Evolutionary conservation across 53 echinoderm and acorn worm species (phyloP), one percentile per base, ranked within the genome.

Genomic region (Paelopatides confundens): DNA sequence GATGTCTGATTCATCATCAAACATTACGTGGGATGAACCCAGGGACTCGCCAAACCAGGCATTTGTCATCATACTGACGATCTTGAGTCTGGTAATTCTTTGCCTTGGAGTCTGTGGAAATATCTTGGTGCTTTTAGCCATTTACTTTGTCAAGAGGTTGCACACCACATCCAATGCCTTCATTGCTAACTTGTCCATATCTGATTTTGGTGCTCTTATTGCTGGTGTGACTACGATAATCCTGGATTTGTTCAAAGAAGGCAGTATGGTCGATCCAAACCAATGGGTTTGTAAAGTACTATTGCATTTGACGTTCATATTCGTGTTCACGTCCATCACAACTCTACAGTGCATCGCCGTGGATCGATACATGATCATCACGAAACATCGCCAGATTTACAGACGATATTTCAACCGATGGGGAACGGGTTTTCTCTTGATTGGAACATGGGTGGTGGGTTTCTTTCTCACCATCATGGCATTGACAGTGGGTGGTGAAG

Each of bases 111-210:
- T 21, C 0, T 0, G 3, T 37, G 84, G 84, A 8, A 83, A 37
- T 14, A 30, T 83, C 63, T 31, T 83, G 24, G 84, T 65, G 6
- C 24, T 83, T 31, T 17, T 62, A 38, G 84, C 84, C 36, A 83
- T 83, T 40, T 24, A 35, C 38, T 5, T 38, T 13, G 63, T 83
- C 14, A 63, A 28, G 23, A 31, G 65, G 62, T 62, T 83, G 23
- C 84, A 83, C 47, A 83, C 84, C n/a, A 83, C 84, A 11, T 83
- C 84, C 0, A 83, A 83, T 83, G 84, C 84, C 46, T 36, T 83
- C n/a, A 83, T 83, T 15, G 84, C 84, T 21, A 83, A 83, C 23
- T 26, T 83, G 24, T 83, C 84, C 31, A 65, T 83, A 14, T 62
- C 84, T 21, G 84, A 83, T 24, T 63, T 63, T 23, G 84, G 84